phyloP scores from a whole-genome alignment of 1,140 invertebrate species.

The Atta texana region DNA sequence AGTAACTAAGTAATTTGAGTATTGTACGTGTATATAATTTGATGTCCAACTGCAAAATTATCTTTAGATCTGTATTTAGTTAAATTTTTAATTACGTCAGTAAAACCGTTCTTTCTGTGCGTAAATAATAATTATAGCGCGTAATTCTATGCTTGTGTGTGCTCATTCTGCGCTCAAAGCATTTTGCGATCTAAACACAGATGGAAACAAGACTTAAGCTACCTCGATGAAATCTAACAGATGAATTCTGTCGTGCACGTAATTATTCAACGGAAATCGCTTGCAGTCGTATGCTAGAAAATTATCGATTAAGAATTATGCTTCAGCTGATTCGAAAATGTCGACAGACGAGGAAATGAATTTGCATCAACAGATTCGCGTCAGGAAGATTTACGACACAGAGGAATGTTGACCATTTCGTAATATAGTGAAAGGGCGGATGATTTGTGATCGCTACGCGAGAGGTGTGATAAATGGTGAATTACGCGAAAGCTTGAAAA shows the following conservation, averaged over 20 bases:
- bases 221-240: constrained; percentile 36
- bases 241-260: constrained; percentile 47
- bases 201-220: constrained; percentile 19
- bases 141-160: not conserved
- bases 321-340: constrained; percentile 47
- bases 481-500: not conserved
- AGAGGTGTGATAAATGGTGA: not conserved
- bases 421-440: not conserved
- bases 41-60: too few species aligned
- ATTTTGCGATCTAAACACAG: not conserved
- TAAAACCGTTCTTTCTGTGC: too few species aligned
- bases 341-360: not conserved
- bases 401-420: not conserved
- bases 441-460: constrained; percentile 25
- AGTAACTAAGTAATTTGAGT: too few species aligned
- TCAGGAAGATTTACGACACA: constrained; percentile 24
- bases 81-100: too few species aligned
- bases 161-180: not conserved
- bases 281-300: constrained; percentile 37
- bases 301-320: constrained; percentile 36
- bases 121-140: not conserved
- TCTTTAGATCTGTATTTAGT: too few species aligned
- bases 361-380: not conserved
- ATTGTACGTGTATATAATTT: too few species aligned
- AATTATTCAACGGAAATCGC: constrained; percentile 28